A percentile compares a stretch with the other conserved stretches of the same genome.
phyloP scores from a whole-genome alignment of 2,888 invertebrate species.

The Hyposoter dolosus region DNA sequence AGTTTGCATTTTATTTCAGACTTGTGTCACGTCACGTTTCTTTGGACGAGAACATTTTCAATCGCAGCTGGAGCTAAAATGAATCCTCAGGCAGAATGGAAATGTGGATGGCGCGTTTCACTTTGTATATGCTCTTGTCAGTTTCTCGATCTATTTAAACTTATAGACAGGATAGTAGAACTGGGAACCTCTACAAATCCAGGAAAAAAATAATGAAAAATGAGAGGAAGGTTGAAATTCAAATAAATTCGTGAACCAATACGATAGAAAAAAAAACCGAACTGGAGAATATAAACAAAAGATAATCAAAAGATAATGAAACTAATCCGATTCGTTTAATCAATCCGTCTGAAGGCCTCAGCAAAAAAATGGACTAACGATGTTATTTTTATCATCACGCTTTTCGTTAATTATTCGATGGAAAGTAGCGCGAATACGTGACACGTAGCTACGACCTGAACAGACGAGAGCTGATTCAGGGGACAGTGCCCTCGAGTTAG shows the following conservation, averaged over 20 bases:
- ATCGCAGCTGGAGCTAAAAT: slow-evolving; percentile 17
- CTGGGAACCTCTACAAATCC: neutral
- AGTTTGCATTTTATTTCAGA: slow-evolving; percentile 25
- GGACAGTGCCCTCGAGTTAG: slow-evolving; percentile 50
- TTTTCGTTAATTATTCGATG: neutral
- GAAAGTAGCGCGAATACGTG: neutral
- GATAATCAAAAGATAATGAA: too few species aligned
- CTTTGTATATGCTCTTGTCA: slow-evolving; percentile 10
- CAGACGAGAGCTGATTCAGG: slow-evolving; percentile 74
- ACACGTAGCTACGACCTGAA: slow-evolving; percentile 37
- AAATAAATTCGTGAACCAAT: neutral
- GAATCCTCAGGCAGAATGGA: neutral
- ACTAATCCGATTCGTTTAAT: too few species aligned
- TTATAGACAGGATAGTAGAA: neutral
- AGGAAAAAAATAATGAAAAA: neutral
- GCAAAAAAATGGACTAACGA: neutral
- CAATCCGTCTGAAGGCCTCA: neutral
- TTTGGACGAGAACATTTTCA: slow-evolving; percentile 20
- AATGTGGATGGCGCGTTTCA: slow-evolving; percentile 3
- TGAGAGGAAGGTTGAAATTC: neutral
- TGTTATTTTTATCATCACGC: neutral
- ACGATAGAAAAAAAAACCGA: neutral
- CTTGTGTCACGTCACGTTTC: slow-evolving; percentile 18
- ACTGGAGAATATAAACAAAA: neutral
- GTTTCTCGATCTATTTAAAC: slow-evolving; percentile 28